Evolutionary conservation across 2,797 vertebrate species (phyloP).

Genomic region (Typhlichthys subterraneus): DNA sequence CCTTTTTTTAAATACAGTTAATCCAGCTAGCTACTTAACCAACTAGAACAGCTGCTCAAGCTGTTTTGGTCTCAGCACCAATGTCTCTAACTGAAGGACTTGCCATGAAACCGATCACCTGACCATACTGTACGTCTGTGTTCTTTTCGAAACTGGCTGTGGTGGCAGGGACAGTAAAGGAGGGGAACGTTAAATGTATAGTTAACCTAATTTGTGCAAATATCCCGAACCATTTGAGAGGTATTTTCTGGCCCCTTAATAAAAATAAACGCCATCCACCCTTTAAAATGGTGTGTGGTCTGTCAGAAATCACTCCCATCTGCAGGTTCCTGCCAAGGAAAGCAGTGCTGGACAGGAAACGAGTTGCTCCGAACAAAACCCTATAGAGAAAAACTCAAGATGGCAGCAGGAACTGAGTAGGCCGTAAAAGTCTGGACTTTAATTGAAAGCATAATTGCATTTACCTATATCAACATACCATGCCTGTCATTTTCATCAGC

Average conservation of each 20-base stretch:
- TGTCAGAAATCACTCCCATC: slow-evolving; percentile 79
- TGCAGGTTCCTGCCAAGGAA: slow-evolving; percentile 73
- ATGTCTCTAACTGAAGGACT: slow-evolving; percentile 37
- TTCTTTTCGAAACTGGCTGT: slow-evolving; percentile 45
- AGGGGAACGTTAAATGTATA: slow-evolving; percentile 50
- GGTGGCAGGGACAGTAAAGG: slow-evolving; percentile 30
- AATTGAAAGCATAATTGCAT: slow-evolving; percentile 28
- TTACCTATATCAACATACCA: slow-evolving; percentile 10
- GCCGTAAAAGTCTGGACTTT: slow-evolving; percentile 35
- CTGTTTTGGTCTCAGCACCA: slow-evolving; percentile 35
- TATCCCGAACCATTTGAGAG: slow-evolving; percentile 66
- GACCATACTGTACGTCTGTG: slow-evolving; percentile 39
- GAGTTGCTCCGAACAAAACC: slow-evolving; percentile 65
- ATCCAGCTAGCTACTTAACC: slow-evolving; percentile 4
- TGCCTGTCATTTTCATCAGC: slow-evolving; percentile 13
- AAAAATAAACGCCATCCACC: slow-evolving; percentile 74
- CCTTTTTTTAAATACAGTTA: slow-evolving; percentile 45
- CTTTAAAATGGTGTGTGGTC: slow-evolving; percentile 80
- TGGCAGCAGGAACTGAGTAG: slow-evolving; percentile 26
- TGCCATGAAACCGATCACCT: slow-evolving; percentile 45
- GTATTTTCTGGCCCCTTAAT: slow-evolving; percentile 61
- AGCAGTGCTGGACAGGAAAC: slow-evolving; percentile 75
- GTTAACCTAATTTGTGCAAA: slow-evolving; percentile 69
- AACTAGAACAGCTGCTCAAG: slow-evolving; percentile 27
- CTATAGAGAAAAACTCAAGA: slow-evolving; percentile 54